Evolutionary conservation across 1,140 invertebrate genomes (phyloP), one percentile per base, ranked within the genome.

Genomic region (Procambarus clarkii): DNA sequence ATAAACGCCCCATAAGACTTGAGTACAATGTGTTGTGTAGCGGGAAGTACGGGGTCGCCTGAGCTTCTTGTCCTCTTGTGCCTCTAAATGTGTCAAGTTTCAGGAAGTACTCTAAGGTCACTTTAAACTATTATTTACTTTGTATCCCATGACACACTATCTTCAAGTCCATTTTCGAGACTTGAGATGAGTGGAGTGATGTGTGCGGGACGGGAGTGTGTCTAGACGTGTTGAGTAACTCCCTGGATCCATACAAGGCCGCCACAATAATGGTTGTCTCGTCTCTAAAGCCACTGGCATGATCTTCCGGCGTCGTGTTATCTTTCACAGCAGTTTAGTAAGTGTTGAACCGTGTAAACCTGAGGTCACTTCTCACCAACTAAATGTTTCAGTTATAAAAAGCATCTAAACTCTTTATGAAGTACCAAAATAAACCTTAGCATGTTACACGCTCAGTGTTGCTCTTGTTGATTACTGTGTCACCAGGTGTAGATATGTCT

Each of bases 311-410:
- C 80, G 46, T 58, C 18, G 24, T 82, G 50, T 3, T 34, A 60
- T 60, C 2, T 82, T 82, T 60, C 80, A 82, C 18, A 74, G 44
- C 80, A 74, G 5, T 44, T 82, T 50, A 81, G 79, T 81, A 82
- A 82, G 80, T 82, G 80, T 82, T 60, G 80, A 54, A 82, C 11
- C n/a, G 34, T 24, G 69, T 74, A 24, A 82, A 54, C 80, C 13
- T 60, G n/a, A 34, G 34, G 24, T 82, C 54, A 58, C 80, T 34
- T 58, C 50, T 82, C 34, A 82, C 80, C 4, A 34, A 60, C 50
- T 82, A 82, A 82, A 82, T 82, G 50, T 60, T 60, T 44, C 50
- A 60, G n/a, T 60, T 44, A 60, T 82, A 60, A 60, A 80, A 82
- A 21, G 8, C 4, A 74, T 74, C 8, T 82, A 82, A 82, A 60